Base-by-base conservation (phyloP, 1,140 invertebrate species). In the Procambarus clarkii region DNA sequence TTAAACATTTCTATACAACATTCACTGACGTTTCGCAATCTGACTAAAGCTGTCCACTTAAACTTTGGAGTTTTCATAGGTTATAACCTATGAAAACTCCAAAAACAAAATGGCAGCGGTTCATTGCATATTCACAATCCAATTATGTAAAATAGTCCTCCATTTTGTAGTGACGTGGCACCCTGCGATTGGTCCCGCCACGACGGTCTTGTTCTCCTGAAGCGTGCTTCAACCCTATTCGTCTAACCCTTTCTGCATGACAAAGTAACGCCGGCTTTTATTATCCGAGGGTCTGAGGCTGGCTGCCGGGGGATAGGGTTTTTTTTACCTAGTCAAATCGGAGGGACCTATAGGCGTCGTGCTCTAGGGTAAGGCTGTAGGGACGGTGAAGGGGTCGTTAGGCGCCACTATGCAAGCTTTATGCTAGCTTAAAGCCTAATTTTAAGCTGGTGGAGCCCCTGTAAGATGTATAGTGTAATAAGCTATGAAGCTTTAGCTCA, bases 211-310 rank as follows among this genome's bases (percentile, higher is more conserved):
- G 50, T 60, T 77, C 85, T 50, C 58, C 15, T 78, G 13, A 7
- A 7, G 46, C 5, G 44, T 24, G 54, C 85, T 8, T 60, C 34
- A 48, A 24, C 54, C 77, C 77, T 64, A 80, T 88, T 88, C 86
- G 86, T 60, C 18, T 88, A 88, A 88, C 86, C 86, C 86, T 88
- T 88, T 88, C 86, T 88, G 77, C 86, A 88, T 88, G 86, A 88
- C 54, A 88, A 88, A 88, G 77, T 77, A 76, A 15, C 50, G 48
- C 48, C 5, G 46, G n/a, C 54, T 46, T 88, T 88, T 88, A 64
- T 88, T 88, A 46, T 60, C 9, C 3, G 3, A 24, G 58, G 54
- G 58, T 18, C 60, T n/a, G 64, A 45, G 45, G 21, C 3, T 13
- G 83, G 15, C 11, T 64, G 45, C 34, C 34, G 3, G 80, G 80